phyloP scores from a whole-genome alignment of 2,113 vertebrate species.

The Lasiurus borealis region DNA sequence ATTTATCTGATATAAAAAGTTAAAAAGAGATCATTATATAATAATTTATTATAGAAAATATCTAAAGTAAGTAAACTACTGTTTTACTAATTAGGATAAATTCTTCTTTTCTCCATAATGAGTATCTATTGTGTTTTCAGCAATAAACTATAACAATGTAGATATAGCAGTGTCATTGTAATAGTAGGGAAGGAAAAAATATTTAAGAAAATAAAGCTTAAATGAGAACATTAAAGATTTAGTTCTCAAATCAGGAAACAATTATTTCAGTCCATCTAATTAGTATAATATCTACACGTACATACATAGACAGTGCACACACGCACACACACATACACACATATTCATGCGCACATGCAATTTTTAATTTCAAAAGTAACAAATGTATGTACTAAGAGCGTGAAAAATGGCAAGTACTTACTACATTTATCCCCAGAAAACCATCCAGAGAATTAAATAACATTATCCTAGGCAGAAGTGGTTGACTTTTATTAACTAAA shows the following conservation, averaged over 20 bases:
- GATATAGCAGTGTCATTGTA: background rate
- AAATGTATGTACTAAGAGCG: background rate
- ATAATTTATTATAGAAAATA: background rate
- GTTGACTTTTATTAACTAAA: background rate
- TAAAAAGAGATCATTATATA: background rate
- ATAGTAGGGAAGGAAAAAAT: background rate
- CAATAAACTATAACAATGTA: background rate
- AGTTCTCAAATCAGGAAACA: slow-evolving; percentile 17
- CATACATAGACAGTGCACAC: background rate
- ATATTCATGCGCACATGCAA: background rate
- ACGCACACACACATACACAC: too few species aligned
- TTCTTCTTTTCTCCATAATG: background rate
- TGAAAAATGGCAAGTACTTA: background rate
- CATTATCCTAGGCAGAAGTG: background rate
- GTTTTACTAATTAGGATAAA: background rate
- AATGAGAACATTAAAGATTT: background rate
- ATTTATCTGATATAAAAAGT: background rate
- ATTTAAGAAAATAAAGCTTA: background rate
- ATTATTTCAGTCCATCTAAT: background rate
- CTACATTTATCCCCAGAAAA: background rate
- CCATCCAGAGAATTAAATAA: background rate
- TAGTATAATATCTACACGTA: background rate
- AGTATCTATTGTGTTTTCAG: background rate
- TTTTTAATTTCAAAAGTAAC: slow-evolving; percentile 7
- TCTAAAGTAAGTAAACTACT: background rate